Evolutionary conservation across 2,113 vertebrate genomes (phyloP), one percentile per base, ranked within the genome.

Genomic region (Myodes glareolus): DNA sequence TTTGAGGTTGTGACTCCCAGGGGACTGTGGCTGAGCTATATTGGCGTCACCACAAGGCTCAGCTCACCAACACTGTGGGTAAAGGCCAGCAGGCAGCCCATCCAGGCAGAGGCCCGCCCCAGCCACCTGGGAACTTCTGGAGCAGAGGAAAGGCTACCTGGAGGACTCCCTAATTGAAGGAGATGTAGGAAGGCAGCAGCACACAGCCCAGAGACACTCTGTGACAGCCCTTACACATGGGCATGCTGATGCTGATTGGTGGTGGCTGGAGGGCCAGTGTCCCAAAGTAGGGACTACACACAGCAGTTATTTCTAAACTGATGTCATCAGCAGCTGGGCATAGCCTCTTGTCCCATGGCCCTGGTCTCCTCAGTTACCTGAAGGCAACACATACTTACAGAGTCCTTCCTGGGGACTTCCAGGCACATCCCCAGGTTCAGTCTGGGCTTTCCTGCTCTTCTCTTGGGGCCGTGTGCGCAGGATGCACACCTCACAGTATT

Each of bases 91-190:
- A 1, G 21, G 75, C n/a, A 76, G 67, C 29, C 3, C 61, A 65
- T 21, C 4, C 12, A 0, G 61, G 42, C 7, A 19, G n/a, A 45
- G 84, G 23, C 45, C 65, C 1, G 9, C 2, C 4, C n/a, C 14
- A 23, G 68, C 36, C 0, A 86, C 45, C 5, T 14, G 78, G 21
- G 29, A 67, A 14, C 39, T 13, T 27, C 67, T 2, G 8, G 2
- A 29, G 17, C 3, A 9, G 33, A 29, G 16, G 29, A 47, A 7
- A 16, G 90, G 1, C 47, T 17, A 58, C 68, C 42, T 31, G 8
- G 6, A 33, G 61, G 50, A 82, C 8, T 7, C 63, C 25, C 31
- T 70, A 25, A 17, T 33, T 31, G 13, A 7, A 72, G 12, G 2
- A 1, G 33, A 7, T 23, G 1, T 7, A 29, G 10, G 36, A 55